Conservation (phyloP, 1,140 invertebrate species). For the Neodiprion lecontei region DNA sequence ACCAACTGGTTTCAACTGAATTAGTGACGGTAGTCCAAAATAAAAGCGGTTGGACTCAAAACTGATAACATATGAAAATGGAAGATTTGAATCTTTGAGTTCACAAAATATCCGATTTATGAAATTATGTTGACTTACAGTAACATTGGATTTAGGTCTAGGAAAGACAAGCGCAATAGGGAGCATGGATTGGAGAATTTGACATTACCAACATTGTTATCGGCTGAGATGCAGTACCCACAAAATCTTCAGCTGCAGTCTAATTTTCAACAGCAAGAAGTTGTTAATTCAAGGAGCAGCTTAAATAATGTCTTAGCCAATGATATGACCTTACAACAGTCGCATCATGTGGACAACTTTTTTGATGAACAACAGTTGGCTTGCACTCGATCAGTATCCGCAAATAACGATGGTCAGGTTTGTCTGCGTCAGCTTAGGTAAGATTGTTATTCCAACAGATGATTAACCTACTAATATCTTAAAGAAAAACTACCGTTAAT, state of each 20-base stretch:
- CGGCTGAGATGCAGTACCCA: constrained; percentile 44
- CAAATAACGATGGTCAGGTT: constrained; percentile 40
- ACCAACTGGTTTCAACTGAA: no score
- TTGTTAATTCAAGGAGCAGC: constrained; percentile 31
- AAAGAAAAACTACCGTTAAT: no score
- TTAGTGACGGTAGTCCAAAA: no score
- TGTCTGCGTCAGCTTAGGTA: constrained; percentile 32
- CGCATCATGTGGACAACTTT: constrained; percentile 43
- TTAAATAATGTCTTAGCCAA: constrained; percentile 45
- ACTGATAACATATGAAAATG: no score
- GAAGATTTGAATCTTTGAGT: no score
- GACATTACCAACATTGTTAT: constrained; percentile 32
- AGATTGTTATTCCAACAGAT: background rate
- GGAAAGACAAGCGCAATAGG: constrained; percentile 52
- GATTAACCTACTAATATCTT: no score
- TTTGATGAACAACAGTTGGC: constrained; percentile 45
- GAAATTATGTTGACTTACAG: no score
- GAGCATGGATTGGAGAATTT: constrained; percentile 46
- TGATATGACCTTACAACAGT: constrained; percentile 32
- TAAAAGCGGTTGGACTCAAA: no score
- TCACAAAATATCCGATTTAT: no score
- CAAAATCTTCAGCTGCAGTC: constrained; percentile 45
- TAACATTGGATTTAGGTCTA: constrained; percentile 20
- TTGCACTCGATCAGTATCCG: constrained; percentile 38
- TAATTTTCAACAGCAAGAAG: constrained; percentile 44